Conservation (phyloP, 2,113 vertebrate species). For the Pterocles burchelli region DNA sequence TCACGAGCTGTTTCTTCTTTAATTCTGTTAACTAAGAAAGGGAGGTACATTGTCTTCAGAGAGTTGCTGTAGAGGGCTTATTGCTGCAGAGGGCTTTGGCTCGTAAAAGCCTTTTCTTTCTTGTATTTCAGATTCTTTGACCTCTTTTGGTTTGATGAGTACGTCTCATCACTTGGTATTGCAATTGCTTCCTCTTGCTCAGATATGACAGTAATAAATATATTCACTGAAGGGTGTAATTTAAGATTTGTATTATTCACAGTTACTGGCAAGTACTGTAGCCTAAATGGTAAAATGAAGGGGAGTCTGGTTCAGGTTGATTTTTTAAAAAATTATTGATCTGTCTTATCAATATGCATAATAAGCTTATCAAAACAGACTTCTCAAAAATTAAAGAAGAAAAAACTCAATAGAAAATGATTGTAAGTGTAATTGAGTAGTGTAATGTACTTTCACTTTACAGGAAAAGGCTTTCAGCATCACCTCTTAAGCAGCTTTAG, state of each 20-base stretch:
- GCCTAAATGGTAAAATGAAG: conserved; percentile 1
- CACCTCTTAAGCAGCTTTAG: conserved; percentile 33
- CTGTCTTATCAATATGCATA: not conserved
- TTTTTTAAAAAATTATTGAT: not conserved
- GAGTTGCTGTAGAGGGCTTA: not conserved
- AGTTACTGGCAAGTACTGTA: conserved; percentile 7
- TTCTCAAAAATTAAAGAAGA: conserved; percentile 31
- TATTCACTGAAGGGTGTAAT: conserved; percentile 20
- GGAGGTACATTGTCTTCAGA: not conserved
- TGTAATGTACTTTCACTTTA: conserved; percentile 59
- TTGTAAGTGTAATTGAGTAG: conserved; percentile 31
- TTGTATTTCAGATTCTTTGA: conserved; percentile 44
- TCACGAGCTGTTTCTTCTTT: not conserved
- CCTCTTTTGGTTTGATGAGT: conserved; percentile 36
- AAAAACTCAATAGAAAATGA: conserved; percentile 39
- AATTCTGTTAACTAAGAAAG: not conserved
- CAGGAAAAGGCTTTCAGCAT: conserved; percentile 59
- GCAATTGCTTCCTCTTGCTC: conserved; percentile 49
- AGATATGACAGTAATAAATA: conserved; percentile 49
- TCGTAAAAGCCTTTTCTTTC: not conserved
- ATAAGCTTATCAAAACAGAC: conserved; percentile 32
- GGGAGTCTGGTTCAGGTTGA: not conserved
- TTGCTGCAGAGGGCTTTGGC: conserved; percentile 7
- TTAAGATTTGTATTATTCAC: conserved; percentile 49
- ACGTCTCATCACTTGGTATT: conserved; percentile 39